phyloP scores from a whole-genome alignment of 2,797 vertebrate genomes.

The Gymnopithys bicolor region DNA sequence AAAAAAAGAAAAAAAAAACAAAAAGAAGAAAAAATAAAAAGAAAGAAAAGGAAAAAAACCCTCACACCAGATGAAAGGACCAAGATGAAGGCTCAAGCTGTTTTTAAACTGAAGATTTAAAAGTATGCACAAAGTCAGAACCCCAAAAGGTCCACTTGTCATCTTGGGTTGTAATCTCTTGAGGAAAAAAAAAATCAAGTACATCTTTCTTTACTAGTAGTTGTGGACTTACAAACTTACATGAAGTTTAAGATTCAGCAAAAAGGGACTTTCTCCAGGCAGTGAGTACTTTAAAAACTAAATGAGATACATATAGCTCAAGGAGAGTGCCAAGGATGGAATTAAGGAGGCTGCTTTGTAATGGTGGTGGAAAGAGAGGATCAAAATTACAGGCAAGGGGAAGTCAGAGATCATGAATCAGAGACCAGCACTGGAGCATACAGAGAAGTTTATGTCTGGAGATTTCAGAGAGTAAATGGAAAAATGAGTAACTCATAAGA shows the following conservation, averaged over 20 bases:
- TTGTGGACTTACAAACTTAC: background rate
- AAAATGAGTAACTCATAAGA: background rate
- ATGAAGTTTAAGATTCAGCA: background rate
- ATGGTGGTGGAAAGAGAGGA: background rate
- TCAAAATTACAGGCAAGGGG: background rate
- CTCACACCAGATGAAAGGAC: background rate
- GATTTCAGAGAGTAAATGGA: background rate
- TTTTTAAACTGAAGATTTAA: background rate
- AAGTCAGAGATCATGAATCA: slow-evolving; percentile 1
- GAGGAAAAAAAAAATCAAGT: background rate
- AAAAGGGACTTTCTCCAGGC: background rate
- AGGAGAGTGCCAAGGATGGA: background rate
- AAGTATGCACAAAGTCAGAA: background rate
- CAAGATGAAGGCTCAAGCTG: background rate
- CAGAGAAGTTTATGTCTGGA: background rate
- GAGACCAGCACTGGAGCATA: background rate
- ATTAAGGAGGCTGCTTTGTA: background rate
- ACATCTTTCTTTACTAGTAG: background rate
- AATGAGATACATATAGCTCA: slow-evolving; percentile 21
- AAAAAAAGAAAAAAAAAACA: background rate
- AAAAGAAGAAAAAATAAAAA: background rate
- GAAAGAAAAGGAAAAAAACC: background rate
- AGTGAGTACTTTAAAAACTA: background rate
- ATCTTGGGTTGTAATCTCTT: background rate
- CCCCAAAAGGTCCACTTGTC: background rate